Evolutionary conservation across 2,888 invertebrate genomes (phyloP).

Genomic region (Mystacides longicornis): DNA sequence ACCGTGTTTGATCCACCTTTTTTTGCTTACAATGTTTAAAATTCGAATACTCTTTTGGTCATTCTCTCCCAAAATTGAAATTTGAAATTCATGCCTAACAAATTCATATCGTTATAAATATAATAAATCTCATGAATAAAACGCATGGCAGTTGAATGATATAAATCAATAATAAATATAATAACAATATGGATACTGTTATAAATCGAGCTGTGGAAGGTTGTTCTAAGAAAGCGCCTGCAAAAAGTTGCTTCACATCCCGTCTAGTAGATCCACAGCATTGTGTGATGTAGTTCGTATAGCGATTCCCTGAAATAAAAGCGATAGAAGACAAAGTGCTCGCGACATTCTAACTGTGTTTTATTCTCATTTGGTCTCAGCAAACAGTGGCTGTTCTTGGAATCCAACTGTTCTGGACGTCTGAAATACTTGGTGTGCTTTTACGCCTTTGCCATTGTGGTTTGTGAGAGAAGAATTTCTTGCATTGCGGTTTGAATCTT

Average conservation of each 20-base stretch:
- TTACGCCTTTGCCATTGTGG: background rate
- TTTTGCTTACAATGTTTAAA: too few species aligned
- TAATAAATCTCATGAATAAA: too few species aligned
- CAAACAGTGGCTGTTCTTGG: background rate
- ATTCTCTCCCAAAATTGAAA: too few species aligned
- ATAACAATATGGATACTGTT: too few species aligned
- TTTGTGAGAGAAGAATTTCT: background rate
- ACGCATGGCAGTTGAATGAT: too few species aligned
- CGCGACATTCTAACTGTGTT: conserved; percentile 22
- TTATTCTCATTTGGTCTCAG: conserved; percentile 21
- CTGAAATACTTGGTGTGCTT: background rate
- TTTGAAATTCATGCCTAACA: too few species aligned
- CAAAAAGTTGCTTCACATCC: conserved; percentile 12
- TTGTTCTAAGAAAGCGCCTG: background rate
- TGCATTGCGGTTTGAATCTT: too few species aligned
- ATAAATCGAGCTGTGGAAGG: too few species aligned
- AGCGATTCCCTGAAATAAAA: conserved; percentile 1
- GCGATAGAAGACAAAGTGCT: background rate
- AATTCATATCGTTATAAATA: too few species aligned
- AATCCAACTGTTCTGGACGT: conserved; percentile 3
- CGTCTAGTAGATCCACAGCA: conserved; percentile 6
- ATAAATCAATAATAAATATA: too few species aligned
- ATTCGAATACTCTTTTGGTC: too few species aligned
- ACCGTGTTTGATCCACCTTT: too few species aligned
- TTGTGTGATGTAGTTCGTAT: conserved; percentile 3